Conservation (phyloP, 2,797 vertebrate genomes). For the Ctenosaura bakeri region DNA sequence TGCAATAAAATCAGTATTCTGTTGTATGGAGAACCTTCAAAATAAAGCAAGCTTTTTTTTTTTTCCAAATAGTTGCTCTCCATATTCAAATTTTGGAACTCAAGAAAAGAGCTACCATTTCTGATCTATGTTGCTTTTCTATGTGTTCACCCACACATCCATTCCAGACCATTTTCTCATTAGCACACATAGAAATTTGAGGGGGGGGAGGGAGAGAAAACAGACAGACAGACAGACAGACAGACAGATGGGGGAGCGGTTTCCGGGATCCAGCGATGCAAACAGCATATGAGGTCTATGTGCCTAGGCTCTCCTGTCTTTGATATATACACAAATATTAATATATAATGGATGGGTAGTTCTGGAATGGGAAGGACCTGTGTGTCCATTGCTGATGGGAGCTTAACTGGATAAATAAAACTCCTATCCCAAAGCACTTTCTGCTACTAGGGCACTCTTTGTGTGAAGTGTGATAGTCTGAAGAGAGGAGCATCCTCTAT, state of each 20-base stretch:
- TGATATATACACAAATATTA: background rate
- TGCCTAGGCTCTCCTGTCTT: background rate
- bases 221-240: no score
- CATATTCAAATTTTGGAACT: no score
- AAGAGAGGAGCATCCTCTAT: no score
- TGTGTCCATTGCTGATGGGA: background rate
- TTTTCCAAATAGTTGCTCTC: no score
- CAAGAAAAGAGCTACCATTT: background rate
- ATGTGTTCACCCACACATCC: background rate
- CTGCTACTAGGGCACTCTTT: background rate
- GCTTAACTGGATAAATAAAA: background rate
- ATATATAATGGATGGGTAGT: background rate
- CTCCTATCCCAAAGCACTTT: background rate
- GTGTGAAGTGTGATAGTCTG: no score
- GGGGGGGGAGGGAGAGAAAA: no score
- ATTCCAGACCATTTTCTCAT: background rate
- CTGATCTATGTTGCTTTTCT: background rate
- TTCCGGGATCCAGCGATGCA: background rate
- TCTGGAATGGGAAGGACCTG: background rate
- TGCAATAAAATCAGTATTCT: no score
- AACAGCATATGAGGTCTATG: background rate
- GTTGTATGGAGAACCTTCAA: no score
- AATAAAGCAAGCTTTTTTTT: no score
- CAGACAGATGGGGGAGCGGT: background rate
- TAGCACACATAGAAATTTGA: no score